These are phyloP conservation scores for Gonatopus flavifemur DNA, from an alignment of 1,140 invertebrate genomes.

Conservation along the genomic window DNA sequence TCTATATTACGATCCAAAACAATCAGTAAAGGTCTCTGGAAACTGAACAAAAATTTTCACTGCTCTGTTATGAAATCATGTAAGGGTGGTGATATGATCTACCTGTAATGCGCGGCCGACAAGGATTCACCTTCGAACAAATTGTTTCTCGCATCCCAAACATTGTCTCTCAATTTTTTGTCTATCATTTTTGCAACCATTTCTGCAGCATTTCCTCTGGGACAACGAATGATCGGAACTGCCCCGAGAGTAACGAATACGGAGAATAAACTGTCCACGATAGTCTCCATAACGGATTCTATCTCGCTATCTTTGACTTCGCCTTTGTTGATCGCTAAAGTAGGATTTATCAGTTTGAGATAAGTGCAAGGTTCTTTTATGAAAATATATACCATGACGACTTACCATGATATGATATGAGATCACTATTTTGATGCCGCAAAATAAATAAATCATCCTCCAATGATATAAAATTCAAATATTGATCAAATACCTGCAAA, in stretches of 20 bases:
- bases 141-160: conserved; percentile 95
- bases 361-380: neutral
- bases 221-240: conserved; percentile 94
- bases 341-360: neutral
- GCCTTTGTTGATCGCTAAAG: conserved; percentile 86
- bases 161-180: conserved; percentile 95
- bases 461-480: conserved; percentile 96
- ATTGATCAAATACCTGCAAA: conserved; percentile 87
- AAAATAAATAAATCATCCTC: conserved; percentile 98
- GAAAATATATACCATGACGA: conserved; percentile 17
- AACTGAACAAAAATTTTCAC: conserved; percentile 66
- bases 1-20: conserved; percentile 94
- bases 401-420: conserved; percentile 89
- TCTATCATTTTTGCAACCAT: conserved; percentile 97
- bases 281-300: conserved; percentile 89
- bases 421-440: conserved; percentile 87
- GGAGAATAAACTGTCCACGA: conserved; percentile 96
- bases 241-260: conserved; percentile 94
- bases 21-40: conserved; percentile 90
- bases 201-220: conserved; percentile 95
- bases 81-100: conserved; percentile 14
- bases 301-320: conserved; percentile 96
- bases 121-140: conserved; percentile 86
- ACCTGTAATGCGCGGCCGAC: conserved; percentile 70
- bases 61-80: neutral